Evolutionary conservation across 2,113 vertebrate species (phyloP), one percentile per base, ranked within the genome.

Genomic region (Candoia aspera): DNA sequence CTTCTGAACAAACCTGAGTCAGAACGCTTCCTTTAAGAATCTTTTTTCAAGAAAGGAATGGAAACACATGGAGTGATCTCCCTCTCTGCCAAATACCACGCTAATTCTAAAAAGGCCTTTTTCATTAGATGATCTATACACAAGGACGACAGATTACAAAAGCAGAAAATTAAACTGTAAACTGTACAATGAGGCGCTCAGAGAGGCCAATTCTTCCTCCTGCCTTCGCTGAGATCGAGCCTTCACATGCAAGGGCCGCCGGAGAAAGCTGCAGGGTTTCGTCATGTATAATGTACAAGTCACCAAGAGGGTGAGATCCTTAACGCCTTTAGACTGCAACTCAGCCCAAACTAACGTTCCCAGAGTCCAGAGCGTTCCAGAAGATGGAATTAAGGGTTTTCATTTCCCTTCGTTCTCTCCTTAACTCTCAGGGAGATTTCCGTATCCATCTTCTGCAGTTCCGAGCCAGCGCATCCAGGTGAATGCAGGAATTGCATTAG

Each of bases 41-140:
- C 91, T 11, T 64, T 85, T 95, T 94, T 96, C 21, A 13, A 94
- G 93, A 93, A 95, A 90, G 97, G 97, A 97, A 55, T 58, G 96
- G 96, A 97, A 97, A 96, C 97, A 97, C 95, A 96, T 97, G 97
- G 91, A 6, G 15, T 8, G 46, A 8, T 0, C 60, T 10, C 88
- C 95, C 90, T 84, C 89, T 90, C 91, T 92, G 84, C 95, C 93
- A 94, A 95, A 98, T 97, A 96, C 96, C 97, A 95, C 2, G 95
- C 94, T 98, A 97, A 98, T 98, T 97, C 93, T 91, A 96, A 97
- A 96, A 98, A 98, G 96, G 89, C 96, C 93, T 62, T 96, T 97
- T 96, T 96, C 97, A 94, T 96, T 97, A 96, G 93, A 57, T 90
- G 10, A 95, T 96, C 94, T 68, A 86, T 95, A 96, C 96, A 96